phyloP scores from a whole-genome alignment of 2,888 invertebrate species.

The Doris montereyensis region DNA sequence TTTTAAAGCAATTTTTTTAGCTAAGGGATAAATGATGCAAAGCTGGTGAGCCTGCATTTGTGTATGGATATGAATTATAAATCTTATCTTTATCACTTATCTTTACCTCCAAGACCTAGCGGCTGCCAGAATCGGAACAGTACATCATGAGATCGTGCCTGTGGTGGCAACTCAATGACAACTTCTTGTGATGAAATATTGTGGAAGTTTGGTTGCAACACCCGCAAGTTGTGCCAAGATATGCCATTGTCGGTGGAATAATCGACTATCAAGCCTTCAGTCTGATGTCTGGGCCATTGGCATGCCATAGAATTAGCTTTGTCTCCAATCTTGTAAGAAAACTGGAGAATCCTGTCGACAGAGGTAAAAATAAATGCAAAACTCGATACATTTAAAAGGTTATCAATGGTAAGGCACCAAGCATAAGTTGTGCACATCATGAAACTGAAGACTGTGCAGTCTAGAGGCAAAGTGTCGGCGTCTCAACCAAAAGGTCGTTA shows the following conservation, averaged over 20 bases:
- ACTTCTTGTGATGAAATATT: slow-evolving; percentile 62
- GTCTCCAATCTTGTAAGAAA: slow-evolving; percentile 68
- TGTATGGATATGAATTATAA: too few relatives aligned
- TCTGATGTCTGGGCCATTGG: slow-evolving; percentile 57
- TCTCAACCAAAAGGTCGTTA: too few relatives aligned
- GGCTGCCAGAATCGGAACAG: slow-evolving; percentile 74
- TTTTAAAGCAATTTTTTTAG: too few relatives aligned
- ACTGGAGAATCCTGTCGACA: slow-evolving; percentile 68
- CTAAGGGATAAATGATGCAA: too few relatives aligned
- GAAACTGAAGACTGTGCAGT: too few relatives aligned
- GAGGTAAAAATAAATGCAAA: background rate
- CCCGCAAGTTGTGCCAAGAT: slow-evolving; percentile 66
- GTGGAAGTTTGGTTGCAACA: slow-evolving; percentile 62
- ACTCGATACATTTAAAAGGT: too few relatives aligned
- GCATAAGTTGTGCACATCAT: too few relatives aligned
- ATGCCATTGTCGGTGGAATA: slow-evolving; percentile 71
- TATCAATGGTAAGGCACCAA: too few relatives aligned
- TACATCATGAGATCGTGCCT: slow-evolving; percentile 69
- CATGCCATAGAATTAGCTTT: slow-evolving; percentile 56
- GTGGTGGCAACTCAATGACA: slow-evolving; percentile 65
- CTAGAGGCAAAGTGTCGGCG: too few relatives aligned
- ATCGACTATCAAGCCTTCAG: slow-evolving; percentile 70
- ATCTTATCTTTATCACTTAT: too few relatives aligned
- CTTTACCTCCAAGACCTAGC: slow-evolving; percentile 64
- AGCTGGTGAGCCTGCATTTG: too few relatives aligned